phyloP scores from a whole-genome alignment of 2,888 invertebrate species.

The Pachymerium ferrugineum region DNA sequence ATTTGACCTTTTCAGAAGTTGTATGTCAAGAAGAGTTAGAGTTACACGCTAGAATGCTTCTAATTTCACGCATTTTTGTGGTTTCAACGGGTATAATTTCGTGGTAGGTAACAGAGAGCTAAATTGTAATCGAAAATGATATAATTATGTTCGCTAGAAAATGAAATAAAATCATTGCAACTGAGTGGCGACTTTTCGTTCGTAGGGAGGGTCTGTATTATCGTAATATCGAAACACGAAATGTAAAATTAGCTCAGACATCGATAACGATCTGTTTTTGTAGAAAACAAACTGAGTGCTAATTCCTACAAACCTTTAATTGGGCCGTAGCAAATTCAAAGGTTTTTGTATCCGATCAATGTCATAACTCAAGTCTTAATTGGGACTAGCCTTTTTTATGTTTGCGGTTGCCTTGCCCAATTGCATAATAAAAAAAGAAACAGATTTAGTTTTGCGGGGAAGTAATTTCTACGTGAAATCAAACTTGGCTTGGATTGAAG shows the following conservation, averaged over 20 bases:
- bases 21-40: neutral
- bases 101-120: neutral
- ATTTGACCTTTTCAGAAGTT: neutral
- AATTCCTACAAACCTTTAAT: neutral
- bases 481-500: neutral
- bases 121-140: neutral
- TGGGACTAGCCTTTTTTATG: neutral
- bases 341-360: neutral
- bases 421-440: neutral
- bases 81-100: neutral
- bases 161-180: neutral
- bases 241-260: slow-evolving; percentile 8
- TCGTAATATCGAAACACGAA: neutral
- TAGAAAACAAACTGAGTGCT: neutral
- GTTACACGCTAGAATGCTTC: neutral
- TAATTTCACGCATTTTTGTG: neutral
- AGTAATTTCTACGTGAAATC: neutral
- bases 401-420: neutral
- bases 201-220: neutral
- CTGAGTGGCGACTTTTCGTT: neutral
- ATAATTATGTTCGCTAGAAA: neutral
- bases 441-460: neutral
- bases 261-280: neutral
- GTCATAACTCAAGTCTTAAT: slow-evolving; percentile 1
- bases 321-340: neutral